Conservation (phyloP, 2,888 invertebrate genomes). For the Diplazon laetatorius region DNA sequence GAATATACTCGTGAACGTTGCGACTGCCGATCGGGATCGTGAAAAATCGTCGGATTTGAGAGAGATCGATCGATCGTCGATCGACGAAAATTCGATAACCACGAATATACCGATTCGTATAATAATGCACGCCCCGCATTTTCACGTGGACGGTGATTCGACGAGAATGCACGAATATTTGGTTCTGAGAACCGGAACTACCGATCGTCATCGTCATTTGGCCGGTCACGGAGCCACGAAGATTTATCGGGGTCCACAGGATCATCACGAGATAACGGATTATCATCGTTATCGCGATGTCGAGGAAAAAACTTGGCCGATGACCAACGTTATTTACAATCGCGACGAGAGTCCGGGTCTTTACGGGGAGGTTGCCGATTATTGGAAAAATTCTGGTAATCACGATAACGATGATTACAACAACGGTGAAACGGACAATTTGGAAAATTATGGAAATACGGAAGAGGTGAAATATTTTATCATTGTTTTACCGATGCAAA, state of each 20-base stretch:
- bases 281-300: constrained; percentile 28
- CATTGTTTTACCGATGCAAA: too few relatives aligned
- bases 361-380: constrained; percentile 76
- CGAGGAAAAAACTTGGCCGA: constrained; percentile 49
- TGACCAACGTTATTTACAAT: constrained; percentile 64
- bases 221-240: constrained; percentile 45
- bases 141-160: constrained; percentile 69
- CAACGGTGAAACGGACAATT: constrained; percentile 44
- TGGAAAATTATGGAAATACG: constrained; percentile 31
- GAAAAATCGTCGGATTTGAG: too few relatives aligned
- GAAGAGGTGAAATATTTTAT: constrained; percentile 51
- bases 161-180: constrained; percentile 74
- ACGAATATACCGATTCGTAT: constrained; percentile 73
- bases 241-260: constrained; percentile 50
- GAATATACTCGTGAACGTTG: too few relatives aligned
- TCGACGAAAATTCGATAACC: too few relatives aligned
- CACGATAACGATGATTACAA: constrained; percentile 42
- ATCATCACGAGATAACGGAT: constrained; percentile 31
- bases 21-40: too few relatives aligned
- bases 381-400: constrained; percentile 70
- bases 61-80: too few relatives aligned
- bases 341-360: constrained; percentile 76
- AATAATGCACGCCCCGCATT: constrained; percentile 78
- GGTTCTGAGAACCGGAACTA: constrained; percentile 71
- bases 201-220: constrained; percentile 75